Percentiles rank a stretch among this genome's conserved stretches.
Evolutionary conservation across 1,140 invertebrate genomes (phyloP).

Genomic region (Stenopsyche tienmushanensis): DNA sequence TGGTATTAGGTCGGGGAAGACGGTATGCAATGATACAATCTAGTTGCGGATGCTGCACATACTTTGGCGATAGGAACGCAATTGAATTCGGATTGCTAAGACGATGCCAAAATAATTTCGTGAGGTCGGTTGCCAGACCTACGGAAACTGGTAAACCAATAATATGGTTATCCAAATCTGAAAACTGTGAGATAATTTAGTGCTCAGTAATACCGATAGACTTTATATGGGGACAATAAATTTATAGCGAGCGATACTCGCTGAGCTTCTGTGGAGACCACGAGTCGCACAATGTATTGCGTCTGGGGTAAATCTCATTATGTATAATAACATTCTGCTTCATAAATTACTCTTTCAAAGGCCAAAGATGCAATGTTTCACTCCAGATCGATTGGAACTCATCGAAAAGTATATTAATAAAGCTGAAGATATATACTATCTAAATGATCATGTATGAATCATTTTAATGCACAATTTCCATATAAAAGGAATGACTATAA

Average conservation of each 20-base stretch:
- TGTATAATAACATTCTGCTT: no score
- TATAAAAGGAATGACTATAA: no score
- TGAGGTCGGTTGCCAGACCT: slow-evolving; percentile 19
- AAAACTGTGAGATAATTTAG: slow-evolving; percentile 34
- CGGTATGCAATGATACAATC: slow-evolving; percentile 15
- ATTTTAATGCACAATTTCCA: no score
- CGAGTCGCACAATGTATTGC: no score
- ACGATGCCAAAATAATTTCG: slow-evolving; percentile 40
- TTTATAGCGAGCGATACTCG: neutral
- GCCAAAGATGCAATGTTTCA: no score
- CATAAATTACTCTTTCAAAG: no score
- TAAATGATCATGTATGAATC: no score
- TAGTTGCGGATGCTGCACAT: slow-evolving; percentile 19
- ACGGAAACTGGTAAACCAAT: slow-evolving; percentile 24
- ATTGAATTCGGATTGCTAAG: slow-evolving; percentile 37
- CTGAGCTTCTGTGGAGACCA: no score
- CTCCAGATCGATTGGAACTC: no score
- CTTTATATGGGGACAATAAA: slow-evolving; percentile 21
- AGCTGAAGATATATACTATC: no score
- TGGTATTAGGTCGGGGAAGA: neutral
- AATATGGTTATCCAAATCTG: slow-evolving; percentile 38
- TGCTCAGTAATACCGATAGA: slow-evolving; percentile 26
- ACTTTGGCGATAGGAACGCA: slow-evolving; percentile 30
- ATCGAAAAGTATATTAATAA: no score
- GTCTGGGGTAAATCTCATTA: no score